phyloP scores from a whole-genome alignment of 2,113 vertebrate species.

The Calyptomena viridis region DNA sequence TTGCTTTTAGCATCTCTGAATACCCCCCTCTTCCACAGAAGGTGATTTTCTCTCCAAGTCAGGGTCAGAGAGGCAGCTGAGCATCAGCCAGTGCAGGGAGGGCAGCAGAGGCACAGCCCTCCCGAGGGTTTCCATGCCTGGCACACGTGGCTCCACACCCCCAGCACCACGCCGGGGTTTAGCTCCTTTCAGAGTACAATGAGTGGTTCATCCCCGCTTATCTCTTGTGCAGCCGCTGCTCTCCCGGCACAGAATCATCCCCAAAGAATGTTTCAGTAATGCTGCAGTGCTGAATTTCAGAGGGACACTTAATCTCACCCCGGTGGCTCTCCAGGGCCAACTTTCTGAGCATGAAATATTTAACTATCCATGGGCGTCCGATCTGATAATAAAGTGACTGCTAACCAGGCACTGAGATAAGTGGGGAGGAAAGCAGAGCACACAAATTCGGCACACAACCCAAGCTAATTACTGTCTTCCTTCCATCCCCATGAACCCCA shows the following conservation, averaged over 20 bases:
- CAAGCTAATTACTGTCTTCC: not conserved
- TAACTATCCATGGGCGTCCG: constrained; percentile 27
- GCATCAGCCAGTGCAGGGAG: not conserved
- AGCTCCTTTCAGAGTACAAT: not conserved
- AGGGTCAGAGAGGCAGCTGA: not conserved
- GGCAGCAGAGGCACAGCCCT: not conserved
- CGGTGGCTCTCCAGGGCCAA: constrained; percentile 61
- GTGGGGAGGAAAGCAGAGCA: not conserved
- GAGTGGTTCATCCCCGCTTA: constrained; percentile 9
- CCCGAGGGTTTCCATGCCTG: not conserved
- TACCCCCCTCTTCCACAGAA: not conserved
- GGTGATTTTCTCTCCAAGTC: not conserved
- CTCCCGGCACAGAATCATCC: constrained; percentile 49
- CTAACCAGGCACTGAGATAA: not conserved
- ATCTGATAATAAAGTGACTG: not conserved
- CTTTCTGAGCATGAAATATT: constrained; percentile 64
- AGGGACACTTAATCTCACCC: constrained; percentile 61
- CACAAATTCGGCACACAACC: not conserved
- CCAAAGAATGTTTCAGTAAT: constrained; percentile 61
- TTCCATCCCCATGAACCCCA: not conserved
- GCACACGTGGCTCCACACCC: not conserved
- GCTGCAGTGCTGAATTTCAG: constrained; percentile 45
- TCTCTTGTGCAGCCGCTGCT: not conserved
- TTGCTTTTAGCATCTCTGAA: not conserved
- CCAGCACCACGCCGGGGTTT: not conserved